phyloP scores from a whole-genome alignment of 37 sponge, comb jelly and placozoan species.

The Amphimedon queenslandica region DNA sequence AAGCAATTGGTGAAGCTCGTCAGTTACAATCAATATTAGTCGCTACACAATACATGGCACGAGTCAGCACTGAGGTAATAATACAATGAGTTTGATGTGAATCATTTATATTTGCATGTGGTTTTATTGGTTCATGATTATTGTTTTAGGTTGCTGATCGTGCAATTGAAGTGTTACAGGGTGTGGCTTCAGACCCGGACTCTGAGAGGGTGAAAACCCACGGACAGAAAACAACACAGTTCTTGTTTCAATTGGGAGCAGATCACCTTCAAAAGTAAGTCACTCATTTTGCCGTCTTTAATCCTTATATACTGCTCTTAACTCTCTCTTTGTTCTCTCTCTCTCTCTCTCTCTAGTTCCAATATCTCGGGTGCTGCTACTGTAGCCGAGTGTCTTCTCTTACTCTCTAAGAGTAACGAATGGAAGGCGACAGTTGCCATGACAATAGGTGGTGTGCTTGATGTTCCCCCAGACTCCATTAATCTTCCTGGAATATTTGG shows the following conservation, averaged over 20 bases:
- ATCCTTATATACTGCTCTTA: not conserved
- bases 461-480: slow-evolving; percentile 15
- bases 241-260: slow-evolving; percentile 55
- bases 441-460: slow-evolving; percentile 22
- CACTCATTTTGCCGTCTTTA: not conserved
- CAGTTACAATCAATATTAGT: slow-evolving; percentile 31
- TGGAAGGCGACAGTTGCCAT: slow-evolving; percentile 58
- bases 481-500: slow-evolving; percentile 54
- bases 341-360: slow-evolving; percentile 22
- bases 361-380: slow-evolving; percentile 54
- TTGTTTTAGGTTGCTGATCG: slow-evolving; percentile 52
- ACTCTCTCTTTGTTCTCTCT: not conserved
- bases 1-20: not conserved
- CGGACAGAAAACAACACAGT: slow-evolving; percentile 42
- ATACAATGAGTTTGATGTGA: not conserved
- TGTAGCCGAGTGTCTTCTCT: slow-evolving; percentile 40
- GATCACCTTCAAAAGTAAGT: slow-evolving; percentile 38
- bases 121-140: too few relatives aligned
- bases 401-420: slow-evolving; percentile 29
- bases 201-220: not conserved
- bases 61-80: slow-evolving; percentile 44
- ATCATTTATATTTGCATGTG: not conserved
- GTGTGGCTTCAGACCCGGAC: not conserved
- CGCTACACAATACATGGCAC: slow-evolving; percentile 39
- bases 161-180: slow-evolving; percentile 20